A percentile compares a stretch with the other conserved stretches of the same genome.
These are phyloP conservation scores for Notarius lentiginosus DNA, from an alignment of 2,113 vertebrate genomes.

Conservation along the genomic window DNA sequence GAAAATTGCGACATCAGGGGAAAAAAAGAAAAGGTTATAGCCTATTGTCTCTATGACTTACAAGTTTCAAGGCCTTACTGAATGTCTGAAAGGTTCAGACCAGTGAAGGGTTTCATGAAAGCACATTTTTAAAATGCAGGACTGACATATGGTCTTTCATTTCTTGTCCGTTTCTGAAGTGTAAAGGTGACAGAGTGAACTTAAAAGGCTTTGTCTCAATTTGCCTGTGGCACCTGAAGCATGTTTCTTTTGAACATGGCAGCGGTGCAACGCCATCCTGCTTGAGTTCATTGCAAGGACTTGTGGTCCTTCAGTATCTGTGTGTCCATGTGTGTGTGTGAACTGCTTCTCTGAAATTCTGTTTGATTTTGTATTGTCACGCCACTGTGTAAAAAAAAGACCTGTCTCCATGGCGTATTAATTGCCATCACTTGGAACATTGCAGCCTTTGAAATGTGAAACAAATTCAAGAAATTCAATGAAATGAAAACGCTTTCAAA, in stretches of 20 bases:
- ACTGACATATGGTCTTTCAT: conserved; percentile 27
- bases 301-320: conserved; percentile 47
- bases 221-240: conserved; percentile 30
- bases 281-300: conserved; percentile 63
- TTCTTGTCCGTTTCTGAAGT: conserved; percentile 8
- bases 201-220: conserved; percentile 25
- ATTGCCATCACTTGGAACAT: background rate
- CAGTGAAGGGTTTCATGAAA: conserved; percentile 17
- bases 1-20: background rate
- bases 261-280: conserved; percentile 34
- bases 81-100: conserved; percentile 7
- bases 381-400: background rate
- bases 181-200: conserved; percentile 16
- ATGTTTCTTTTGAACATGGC: conserved; percentile 44
- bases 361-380: background rate
- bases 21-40: background rate
- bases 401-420: background rate
- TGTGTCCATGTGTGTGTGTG: conserved; percentile 2
- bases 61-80: background rate
- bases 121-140: background rate
- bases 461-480: background rate
- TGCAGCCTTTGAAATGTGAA: background rate
- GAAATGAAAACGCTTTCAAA: too few species aligned
- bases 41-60: background rate
- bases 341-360: background rate